These are phyloP conservation scores for Melangyna quadrimaculata DNA, from an alignment of 2,888 invertebrate genomes.

Conservation along the genomic window DNA sequence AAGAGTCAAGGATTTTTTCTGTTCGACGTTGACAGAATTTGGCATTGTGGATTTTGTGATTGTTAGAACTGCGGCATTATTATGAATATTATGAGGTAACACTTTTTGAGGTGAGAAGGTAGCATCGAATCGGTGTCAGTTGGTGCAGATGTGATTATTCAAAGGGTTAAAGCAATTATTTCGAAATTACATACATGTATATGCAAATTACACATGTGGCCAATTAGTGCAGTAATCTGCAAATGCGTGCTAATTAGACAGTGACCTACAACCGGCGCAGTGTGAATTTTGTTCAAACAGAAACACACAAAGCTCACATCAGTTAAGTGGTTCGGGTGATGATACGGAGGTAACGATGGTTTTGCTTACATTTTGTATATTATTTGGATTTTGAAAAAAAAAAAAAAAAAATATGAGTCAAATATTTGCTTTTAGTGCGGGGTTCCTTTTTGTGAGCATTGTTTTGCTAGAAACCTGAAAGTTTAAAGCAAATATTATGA, in stretches of 20 bases:
- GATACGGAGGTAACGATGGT: background rate
- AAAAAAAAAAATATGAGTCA: background rate
- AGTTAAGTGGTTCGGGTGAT: background rate
- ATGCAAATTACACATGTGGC: constrained; percentile 63
- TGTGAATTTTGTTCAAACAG: constrained; percentile 15
- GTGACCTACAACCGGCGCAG: constrained; percentile 46
- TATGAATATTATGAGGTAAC: background rate
- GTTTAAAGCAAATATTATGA: no score
- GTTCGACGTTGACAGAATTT: background rate
- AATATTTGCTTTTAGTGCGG: background rate
- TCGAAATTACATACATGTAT: constrained; percentile 38
- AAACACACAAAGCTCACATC: background rate
- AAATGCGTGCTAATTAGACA: constrained; percentile 66
- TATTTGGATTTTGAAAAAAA: background rate
- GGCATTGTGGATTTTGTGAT: constrained; percentile 1
- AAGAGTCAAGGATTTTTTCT: background rate
- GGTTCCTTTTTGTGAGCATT: background rate
- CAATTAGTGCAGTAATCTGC: constrained; percentile 65
- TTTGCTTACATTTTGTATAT: background rate
- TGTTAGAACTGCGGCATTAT: background rate
- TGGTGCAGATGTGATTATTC: background rate
- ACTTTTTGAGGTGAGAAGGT: constrained; percentile 29
- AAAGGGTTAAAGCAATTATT: constrained; percentile 43
- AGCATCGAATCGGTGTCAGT: background rate
- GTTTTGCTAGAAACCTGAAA: background rate